Conservation (phyloP, 92 coral and sea anemone species). For the Epizoanthus ramosus region DNA sequence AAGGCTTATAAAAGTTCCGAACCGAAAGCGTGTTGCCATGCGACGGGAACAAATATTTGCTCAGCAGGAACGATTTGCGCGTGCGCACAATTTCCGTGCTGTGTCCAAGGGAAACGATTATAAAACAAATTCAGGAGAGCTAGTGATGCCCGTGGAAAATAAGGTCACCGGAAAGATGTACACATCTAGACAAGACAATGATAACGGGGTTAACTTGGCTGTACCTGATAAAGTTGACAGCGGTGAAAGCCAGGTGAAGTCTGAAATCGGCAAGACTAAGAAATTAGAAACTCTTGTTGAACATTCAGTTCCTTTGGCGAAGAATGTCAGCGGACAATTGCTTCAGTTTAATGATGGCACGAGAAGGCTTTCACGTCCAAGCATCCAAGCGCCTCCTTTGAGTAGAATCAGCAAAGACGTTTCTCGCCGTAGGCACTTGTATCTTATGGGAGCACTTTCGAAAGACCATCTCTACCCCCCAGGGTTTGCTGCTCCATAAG, state of each 20-base stretch:
- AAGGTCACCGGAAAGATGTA: background rate
- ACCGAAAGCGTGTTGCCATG: conserved; percentile 32
- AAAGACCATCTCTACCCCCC: conserved; percentile 36
- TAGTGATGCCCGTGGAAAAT: background rate
- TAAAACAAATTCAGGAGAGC: background rate
- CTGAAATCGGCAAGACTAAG: background rate
- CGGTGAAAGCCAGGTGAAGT: background rate
- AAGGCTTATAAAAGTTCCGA: conserved; percentile 22
- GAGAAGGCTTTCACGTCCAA: background rate
- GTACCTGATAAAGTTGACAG: too few species aligned
- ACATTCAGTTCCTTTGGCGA: background rate
- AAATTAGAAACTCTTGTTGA: background rate
- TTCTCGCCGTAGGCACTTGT: conserved; percentile 22
- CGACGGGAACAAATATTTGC: conserved; percentile 2
- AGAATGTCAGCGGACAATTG: background rate
- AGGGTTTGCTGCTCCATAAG: background rate
- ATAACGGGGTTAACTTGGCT: background rate
- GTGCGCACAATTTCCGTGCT: conserved; percentile 3
- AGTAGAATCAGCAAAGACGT: background rate
- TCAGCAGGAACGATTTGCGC: conserved; percentile 24
- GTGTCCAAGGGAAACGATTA: background rate
- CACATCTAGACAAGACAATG: background rate
- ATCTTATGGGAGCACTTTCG: conserved; percentile 35
- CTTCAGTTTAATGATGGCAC: background rate
- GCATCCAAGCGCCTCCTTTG: background rate